Evolutionary conservation across 92 coral and sea anemone species (phyloP), one percentile per base, ranked within the genome.

Genomic region (Epizoanthus illoricatus): DNA sequence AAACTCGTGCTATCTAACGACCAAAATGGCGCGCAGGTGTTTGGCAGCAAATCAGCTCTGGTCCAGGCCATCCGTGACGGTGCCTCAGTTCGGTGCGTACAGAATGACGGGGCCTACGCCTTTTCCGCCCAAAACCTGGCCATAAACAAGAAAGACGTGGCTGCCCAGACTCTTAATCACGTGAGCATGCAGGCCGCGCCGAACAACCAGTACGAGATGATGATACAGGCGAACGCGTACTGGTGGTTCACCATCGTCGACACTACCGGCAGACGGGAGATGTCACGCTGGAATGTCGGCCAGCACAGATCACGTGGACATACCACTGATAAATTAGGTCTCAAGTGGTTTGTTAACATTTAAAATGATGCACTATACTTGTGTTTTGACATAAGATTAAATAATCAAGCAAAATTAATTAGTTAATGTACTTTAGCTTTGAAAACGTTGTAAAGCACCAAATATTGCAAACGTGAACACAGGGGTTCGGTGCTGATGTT

Each of bases 201-300:
- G 58, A 76, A 71, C 62, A 81, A 73, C 59, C 65, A 28, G 65
- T 78, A 86, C 47, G 94, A 92, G 71, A 75, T 79, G 87, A 74
- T 41, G 87, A 90, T 92, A 58, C 88, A 80, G 74, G 73, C 94
- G 21, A 92, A 80, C n/a, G 88, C 94, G 33, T 90, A 92, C 28
- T 93, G 97, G 97, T 93, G 97, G 97, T 93, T 93, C 81, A 86
- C 90, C 63, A 93, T 88, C 40, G 94, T 93, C 28, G 80, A 90
- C 64, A 88, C 97, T 23, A 80, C 81, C 18, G 97, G 97, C 20
- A 74, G 80, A 66, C 75, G 94, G 41, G 94, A 93, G 24, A 90
- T 93, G 94, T 90, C 94, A 24, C 92, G 97, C 41, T 93, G 97
- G 94, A 86, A 85, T 9, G 94, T 91, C 16, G 97, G 97, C 17